Evolutionary conservation across 2,113 vertebrate species (phyloP).

Genomic region (Brachyhypopomus occidentalis): DNA sequence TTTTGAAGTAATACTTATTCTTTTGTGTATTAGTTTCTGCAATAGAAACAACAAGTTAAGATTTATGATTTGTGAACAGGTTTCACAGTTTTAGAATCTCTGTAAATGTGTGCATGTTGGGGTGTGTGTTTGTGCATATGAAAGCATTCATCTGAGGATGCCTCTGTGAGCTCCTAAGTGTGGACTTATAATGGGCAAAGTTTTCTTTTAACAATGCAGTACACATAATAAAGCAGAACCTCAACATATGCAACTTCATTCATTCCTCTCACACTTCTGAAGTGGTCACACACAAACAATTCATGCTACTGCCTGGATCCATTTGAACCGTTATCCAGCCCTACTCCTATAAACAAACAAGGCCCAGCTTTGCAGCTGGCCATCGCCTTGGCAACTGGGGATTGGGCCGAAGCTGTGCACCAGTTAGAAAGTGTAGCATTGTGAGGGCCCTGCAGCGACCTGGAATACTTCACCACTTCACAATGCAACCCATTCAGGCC

Average conservation of each 20-base stretch:
- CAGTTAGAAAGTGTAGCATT: conserved; percentile 73
- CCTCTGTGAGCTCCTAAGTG: conserved; percentile 38
- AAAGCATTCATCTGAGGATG: conserved; percentile 17
- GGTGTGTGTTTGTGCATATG: conserved; percentile 17
- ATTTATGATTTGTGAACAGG: not conserved
- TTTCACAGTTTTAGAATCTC: not conserved
- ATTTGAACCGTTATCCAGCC: conserved; percentile 73
- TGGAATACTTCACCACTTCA: conserved; percentile 60
- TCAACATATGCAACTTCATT: conserved; percentile 57
- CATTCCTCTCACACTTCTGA: conserved; percentile 53
- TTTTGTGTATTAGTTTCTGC: not conserved
- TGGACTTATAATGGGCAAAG: conserved; percentile 23
- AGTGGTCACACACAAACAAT: conserved; percentile 62
- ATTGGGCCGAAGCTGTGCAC: conserved; percentile 67
- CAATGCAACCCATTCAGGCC: conserved; percentile 58
- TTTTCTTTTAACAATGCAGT: conserved; percentile 17
- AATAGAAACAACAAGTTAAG: not conserved
- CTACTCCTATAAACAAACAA: conserved; percentile 77
- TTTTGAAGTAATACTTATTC: not conserved
- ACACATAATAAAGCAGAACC: conserved; percentile 46
- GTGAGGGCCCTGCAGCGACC: conserved; percentile 63
- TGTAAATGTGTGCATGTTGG: conserved; percentile 36
- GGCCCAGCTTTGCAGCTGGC: conserved; percentile 75
- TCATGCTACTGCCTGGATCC: conserved; percentile 68
- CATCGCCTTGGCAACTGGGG: conserved; percentile 78